Percentiles rank a stretch among this genome's conserved stretches.
Evolutionary conservation across 2,113 vertebrate genomes (phyloP).

Genomic region (Ammodytes marinus): DNA sequence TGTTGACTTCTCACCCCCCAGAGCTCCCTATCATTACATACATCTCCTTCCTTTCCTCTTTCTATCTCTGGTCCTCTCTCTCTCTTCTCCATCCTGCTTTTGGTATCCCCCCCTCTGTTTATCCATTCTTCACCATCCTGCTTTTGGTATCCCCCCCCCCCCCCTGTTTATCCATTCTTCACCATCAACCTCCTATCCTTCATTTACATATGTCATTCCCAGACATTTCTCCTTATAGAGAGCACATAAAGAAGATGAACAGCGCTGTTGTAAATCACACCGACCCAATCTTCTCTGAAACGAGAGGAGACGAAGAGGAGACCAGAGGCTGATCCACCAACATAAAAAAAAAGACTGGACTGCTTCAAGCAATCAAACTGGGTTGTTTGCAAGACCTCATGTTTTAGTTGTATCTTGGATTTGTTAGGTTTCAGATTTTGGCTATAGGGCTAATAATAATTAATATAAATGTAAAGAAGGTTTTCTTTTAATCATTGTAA

Average conservation of each 20-base stretch:
- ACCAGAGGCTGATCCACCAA: not conserved
- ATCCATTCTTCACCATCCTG: not conserved
- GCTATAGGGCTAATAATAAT: not conserved
- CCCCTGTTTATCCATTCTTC: constrained; percentile 26
- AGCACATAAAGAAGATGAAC: constrained; percentile 68
- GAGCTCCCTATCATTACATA: constrained; percentile 19
- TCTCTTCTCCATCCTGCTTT: not conserved
- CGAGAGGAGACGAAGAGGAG: constrained; percentile 37
- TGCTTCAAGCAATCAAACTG: not conserved
- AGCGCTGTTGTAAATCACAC: constrained; percentile 49
- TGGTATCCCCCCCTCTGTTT: not conserved
- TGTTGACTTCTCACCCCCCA: constrained; percentile 40
- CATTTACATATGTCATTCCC: constrained; percentile 64
- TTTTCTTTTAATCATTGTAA: not conserved
- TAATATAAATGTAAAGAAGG: not conserved
- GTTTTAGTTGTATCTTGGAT: not conserved
- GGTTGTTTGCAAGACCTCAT: not conserved
- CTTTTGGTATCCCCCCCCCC: not conserved
- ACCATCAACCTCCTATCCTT: constrained; percentile 58
- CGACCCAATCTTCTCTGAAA: constrained; percentile 48
- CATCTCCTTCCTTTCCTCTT: constrained; percentile 15
- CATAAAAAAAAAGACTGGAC: not conserved
- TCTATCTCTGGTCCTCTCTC: not conserved
- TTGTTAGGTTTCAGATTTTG: not conserved
- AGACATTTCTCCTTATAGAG: constrained; percentile 55